A percentile compares a stretch with the other conserved stretches of the same genome.
Evolutionary conservation across 1,140 invertebrate species (phyloP).

Genomic region (Mya arenaria): DNA sequence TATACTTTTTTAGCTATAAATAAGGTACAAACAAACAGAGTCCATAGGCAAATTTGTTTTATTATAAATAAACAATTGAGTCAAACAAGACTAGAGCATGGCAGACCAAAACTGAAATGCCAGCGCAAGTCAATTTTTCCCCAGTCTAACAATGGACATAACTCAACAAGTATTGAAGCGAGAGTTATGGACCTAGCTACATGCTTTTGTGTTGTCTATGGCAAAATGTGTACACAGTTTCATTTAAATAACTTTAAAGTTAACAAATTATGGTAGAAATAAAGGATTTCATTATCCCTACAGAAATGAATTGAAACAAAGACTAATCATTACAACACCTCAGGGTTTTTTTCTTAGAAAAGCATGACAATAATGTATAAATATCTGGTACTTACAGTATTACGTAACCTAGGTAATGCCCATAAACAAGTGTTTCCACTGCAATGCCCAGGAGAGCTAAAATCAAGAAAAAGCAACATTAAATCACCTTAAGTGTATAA

Average conservation of each 20-base stretch:
- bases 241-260: neutral
- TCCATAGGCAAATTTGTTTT: too few relatives aligned
- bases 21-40: too few relatives aligned
- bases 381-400: constrained; percentile 28
- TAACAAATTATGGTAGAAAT: neutral
- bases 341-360: neutral
- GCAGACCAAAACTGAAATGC: too few relatives aligned
- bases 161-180: neutral
- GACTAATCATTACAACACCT: neutral
- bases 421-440: constrained; percentile 31
- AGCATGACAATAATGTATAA: neutral
- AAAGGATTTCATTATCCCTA: neutral
- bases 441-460: constrained; percentile 27
- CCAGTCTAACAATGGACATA: too few relatives aligned
- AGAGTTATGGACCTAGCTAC: too few relatives aligned
- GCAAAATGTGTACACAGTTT: neutral
- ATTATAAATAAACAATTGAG: too few relatives aligned
- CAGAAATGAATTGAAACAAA: too few relatives aligned
- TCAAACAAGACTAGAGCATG: too few relatives aligned
- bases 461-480: neutral
- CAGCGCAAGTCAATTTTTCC: too few relatives aligned
- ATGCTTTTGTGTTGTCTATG: neutral
- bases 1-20: too few relatives aligned
- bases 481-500: neutral
- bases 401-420: constrained; percentile 39